Percentiles rank a stretch among this genome's conserved stretches.
Conservation (phyloP, 2,113 vertebrate genomes). For the Hucho hucho region DNA sequence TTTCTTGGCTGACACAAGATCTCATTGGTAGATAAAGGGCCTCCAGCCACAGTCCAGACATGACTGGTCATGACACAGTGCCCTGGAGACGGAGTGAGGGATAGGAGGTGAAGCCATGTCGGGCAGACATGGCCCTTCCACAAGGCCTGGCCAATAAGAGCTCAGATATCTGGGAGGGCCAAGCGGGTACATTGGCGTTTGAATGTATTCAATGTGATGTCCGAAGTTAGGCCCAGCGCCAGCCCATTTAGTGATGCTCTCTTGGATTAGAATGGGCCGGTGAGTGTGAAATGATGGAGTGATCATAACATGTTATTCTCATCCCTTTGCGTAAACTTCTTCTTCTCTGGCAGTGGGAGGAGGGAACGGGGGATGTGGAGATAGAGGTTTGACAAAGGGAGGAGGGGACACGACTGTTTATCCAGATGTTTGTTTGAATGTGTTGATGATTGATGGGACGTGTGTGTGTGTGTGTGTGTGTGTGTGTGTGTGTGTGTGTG, state of each 20-base stretch:
- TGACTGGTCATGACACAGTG: conserved; percentile 19
- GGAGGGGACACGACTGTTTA: background rate
- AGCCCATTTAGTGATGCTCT: conserved; percentile 49
- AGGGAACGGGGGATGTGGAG: too few species aligned
- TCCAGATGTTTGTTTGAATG: background rate
- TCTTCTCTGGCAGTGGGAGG: background rate
- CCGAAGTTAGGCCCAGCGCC: conserved; percentile 40
- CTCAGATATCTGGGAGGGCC: conserved; percentile 23
- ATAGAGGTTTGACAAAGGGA: too few species aligned
- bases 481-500: too few species aligned
- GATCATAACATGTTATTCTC: conserved; percentile 32
- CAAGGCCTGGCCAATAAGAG: conserved; percentile 46
- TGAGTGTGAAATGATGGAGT: conserved; percentile 39
- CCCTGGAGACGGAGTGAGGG: too few species aligned
- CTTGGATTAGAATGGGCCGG: conserved; percentile 42
- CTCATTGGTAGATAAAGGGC: conserved; percentile 9
- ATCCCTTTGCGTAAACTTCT: too few species aligned
- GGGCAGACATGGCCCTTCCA: conserved; percentile 13
- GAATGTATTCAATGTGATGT: conserved; percentile 59
- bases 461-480: too few species aligned
- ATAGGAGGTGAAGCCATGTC: conserved; percentile 18
- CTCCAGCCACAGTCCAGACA: conserved; percentile 19
- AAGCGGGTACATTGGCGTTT: conserved; percentile 16
- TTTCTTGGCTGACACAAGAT: conserved; percentile 42
- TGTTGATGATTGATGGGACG: background rate